A percentile compares a stretch with the other conserved stretches of the same genome.
These are phyloP conservation scores for Florisuga fusca DNA, from an alignment of 2,797 vertebrate species.

Conservation along the genomic window DNA sequence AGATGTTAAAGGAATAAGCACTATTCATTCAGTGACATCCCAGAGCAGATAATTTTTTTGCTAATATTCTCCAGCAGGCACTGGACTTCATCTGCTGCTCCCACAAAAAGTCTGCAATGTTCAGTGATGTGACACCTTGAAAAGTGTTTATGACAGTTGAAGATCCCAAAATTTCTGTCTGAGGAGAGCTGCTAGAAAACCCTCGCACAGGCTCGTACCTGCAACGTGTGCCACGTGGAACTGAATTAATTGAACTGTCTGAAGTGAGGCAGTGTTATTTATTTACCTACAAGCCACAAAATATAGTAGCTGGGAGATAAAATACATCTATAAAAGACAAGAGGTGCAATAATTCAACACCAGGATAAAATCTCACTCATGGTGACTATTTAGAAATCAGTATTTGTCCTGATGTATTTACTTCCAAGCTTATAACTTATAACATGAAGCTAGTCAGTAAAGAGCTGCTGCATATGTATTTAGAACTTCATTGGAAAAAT, in stretches of 20 bases:
- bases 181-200: background rate
- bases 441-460: background rate
- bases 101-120: background rate
- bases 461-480: constrained; percentile 38
- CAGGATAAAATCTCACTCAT: constrained; percentile 24
- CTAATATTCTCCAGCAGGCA: background rate
- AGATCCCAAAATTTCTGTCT: background rate
- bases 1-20: background rate
- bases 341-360: constrained; percentile 1
- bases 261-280: background rate
- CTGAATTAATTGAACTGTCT: constrained; percentile 7
- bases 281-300: constrained; percentile 6
- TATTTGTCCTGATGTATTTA: constrained; percentile 33
- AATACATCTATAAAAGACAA: constrained; percentile 2
- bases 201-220: background rate
- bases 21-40: background rate
- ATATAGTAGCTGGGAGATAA: constrained; percentile 15
- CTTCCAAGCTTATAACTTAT: constrained; percentile 22
- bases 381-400: constrained; percentile 14
- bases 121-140: background rate
- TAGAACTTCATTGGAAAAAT: constrained; percentile 54
- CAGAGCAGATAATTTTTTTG: background rate
- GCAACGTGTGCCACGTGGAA: background rate
- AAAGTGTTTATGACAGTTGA: background rate
- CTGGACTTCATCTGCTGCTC: background rate